These are phyloP conservation scores for Dryobates pubescens DNA, from an alignment of 2,797 vertebrate species.

Conservation along the genomic window DNA sequence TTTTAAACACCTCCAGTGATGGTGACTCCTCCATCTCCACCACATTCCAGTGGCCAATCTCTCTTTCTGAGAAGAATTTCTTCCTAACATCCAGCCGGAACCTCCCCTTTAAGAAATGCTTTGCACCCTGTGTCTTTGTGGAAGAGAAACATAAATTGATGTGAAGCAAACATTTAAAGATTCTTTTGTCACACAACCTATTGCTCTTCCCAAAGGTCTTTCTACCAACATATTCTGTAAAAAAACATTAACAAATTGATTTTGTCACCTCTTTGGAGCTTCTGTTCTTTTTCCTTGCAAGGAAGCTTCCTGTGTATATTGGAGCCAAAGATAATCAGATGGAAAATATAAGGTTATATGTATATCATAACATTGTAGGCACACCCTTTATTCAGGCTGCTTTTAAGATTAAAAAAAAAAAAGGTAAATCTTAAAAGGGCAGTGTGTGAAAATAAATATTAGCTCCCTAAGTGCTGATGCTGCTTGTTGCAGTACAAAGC, in stretches of 20 bases:
- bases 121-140: neutral
- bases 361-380: neutral
- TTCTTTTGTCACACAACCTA: neutral
- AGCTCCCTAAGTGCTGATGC: neutral
- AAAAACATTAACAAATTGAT: neutral
- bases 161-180: neutral
- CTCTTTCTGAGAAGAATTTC: no score
- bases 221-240: neutral
- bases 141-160: neutral
- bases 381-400: constrained; percentile 1
- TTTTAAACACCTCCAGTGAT: no score
- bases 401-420: neutral
- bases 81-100: no score
- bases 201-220: neutral
- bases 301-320: neutral
- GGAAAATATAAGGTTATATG: neutral
- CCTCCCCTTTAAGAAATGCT: neutral
- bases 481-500: constrained; percentile 10
- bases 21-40: no score
- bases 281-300: neutral
- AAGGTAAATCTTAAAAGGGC: neutral
- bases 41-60: no score
- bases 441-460: neutral
- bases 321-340: neutral
- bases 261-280: neutral